Base-by-base conservation (phyloP, 2,113 vertebrate species). In the Psilopogon haemacephalus region DNA sequence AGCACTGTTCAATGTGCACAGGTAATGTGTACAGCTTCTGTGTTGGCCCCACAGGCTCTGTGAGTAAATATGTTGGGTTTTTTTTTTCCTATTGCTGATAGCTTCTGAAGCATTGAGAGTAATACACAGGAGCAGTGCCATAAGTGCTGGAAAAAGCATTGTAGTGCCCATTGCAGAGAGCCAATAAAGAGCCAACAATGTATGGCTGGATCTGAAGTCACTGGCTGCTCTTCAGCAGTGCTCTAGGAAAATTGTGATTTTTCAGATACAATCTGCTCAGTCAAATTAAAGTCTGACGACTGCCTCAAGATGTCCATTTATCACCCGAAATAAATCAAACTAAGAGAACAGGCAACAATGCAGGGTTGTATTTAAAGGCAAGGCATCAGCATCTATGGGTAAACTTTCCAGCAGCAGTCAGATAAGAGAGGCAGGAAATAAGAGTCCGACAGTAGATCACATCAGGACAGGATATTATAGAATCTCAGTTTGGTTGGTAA, bases 381-480 rank as follows among this genome's bases (percentile, higher is more conserved):
- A 83, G 16, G 0, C 74, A 94, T 81, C 84, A 95, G 78, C 64
- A 95, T 42, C 80, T 82, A 63, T 93, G 81, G 72, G 42, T 88
- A 93, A 92, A 78, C 92, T 94, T 93, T 95, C n/a, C 44, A 93
- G 71, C 35, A 92, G 86, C 54, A 93, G 79, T 52, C 72, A 94
- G 93, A 97, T 96, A 96, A 95, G 38, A 84, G 69, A 84, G 30
- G 33, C 85, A 94, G 84, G 72, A 95, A 96, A 96, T 94, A 89
- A 95, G 74, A 94, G 42, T 64, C 94, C 72, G 78, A 92, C 86
- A 94, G 94, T 81, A 94, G 94, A 94, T 97, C 84, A 56, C 5
- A 6, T 70, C 87, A 82, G 84, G 67, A 95, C 92, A 96, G 94
- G 95, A 97, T 95, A 97, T 97, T 97, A 94, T 54, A 84, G 85